A percentile compares a stretch with the other conserved stretches of the same genome.
Conservation (phyloP, 1,140 invertebrate genomes). For the Diprion similis region DNA sequence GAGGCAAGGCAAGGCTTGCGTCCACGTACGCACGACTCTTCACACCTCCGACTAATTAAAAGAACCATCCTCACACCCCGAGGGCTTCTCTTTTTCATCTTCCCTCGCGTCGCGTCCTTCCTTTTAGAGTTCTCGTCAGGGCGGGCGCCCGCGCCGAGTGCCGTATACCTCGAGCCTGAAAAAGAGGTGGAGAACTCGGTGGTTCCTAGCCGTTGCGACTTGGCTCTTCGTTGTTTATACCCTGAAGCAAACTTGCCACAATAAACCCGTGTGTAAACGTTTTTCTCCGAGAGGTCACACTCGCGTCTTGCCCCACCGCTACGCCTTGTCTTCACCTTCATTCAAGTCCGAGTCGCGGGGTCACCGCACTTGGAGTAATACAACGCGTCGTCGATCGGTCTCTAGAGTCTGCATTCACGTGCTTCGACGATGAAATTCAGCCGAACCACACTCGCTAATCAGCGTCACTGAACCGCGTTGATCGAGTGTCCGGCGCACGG, state of each 20-base stretch:
- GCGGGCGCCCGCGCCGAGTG: neutral
- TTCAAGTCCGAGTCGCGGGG: neutral
- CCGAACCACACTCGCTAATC: neutral
- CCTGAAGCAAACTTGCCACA: neutral
- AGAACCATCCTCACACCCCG: constrained; percentile 37
- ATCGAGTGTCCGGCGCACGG: neutral
- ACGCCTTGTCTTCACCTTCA: neutral
- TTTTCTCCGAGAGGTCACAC: neutral
- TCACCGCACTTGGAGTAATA: too few relatives aligned
- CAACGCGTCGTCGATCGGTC: too few relatives aligned
- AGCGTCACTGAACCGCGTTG: neutral
- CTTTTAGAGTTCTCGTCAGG: constrained; percentile 16
- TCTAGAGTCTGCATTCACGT: too few relatives aligned
- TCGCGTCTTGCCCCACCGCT: neutral
- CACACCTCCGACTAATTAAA: constrained; percentile 56
- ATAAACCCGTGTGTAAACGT: neutral
- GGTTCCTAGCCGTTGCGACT: neutral
- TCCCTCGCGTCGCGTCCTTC: constrained; percentile 20
- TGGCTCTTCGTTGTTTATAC: neutral
- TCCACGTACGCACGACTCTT: constrained; percentile 46
- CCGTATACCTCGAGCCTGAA: neutral
- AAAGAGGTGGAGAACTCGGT: neutral
- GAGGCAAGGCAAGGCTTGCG: constrained; percentile 1
- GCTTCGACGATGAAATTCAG: too few relatives aligned
- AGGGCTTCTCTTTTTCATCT: constrained; percentile 26